These are phyloP conservation scores for Oostethus manadensis DNA, from an alignment of 2,113 vertebrate species.

Conservation along the genomic window DNA sequence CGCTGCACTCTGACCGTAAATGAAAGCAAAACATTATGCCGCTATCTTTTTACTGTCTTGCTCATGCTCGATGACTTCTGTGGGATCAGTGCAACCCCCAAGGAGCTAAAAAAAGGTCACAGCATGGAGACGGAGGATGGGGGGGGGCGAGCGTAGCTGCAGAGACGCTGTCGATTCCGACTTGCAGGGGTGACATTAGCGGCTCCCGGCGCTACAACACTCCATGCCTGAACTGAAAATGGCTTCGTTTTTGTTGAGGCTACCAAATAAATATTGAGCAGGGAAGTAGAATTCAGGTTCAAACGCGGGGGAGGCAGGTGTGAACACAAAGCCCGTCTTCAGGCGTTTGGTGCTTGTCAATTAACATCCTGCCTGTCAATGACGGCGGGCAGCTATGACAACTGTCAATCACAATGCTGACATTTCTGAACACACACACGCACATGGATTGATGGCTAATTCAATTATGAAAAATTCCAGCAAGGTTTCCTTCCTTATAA, in stretches of 20 bases:
- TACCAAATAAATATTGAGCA: neutral
- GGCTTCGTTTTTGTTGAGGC: constrained; percentile 9
- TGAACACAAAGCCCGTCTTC: constrained; percentile 2
- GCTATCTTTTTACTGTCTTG: constrained; percentile 30
- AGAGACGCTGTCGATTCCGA: constrained; percentile 42
- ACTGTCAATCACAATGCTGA: neutral
- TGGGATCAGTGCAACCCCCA: constrained; percentile 33
- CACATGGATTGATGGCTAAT: neutral
- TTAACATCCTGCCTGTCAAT: neutral
- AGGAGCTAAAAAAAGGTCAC: constrained; percentile 49
- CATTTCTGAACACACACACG: neutral
- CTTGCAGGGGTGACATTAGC: constrained; percentile 52
- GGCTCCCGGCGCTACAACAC: constrained; percentile 35
- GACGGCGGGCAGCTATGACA: neutral
- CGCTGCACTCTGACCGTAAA: constrained; percentile 26
- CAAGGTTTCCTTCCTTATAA: too few species aligned
- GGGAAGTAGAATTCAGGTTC: constrained; percentile 24
- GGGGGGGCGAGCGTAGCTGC: constrained; percentile 8
- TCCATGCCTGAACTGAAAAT: constrained; percentile 28
- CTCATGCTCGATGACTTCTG: constrained; percentile 30
- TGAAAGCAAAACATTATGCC: constrained; percentile 28
- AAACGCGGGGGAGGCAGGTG: constrained; percentile 20
- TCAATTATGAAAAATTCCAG: neutral
- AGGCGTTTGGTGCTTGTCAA: constrained; percentile 5
- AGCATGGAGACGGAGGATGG: constrained; percentile 22